Evolutionary conservation across 2,113 vertebrate species (phyloP).

Genomic region (Trematocara marginatum): DNA sequence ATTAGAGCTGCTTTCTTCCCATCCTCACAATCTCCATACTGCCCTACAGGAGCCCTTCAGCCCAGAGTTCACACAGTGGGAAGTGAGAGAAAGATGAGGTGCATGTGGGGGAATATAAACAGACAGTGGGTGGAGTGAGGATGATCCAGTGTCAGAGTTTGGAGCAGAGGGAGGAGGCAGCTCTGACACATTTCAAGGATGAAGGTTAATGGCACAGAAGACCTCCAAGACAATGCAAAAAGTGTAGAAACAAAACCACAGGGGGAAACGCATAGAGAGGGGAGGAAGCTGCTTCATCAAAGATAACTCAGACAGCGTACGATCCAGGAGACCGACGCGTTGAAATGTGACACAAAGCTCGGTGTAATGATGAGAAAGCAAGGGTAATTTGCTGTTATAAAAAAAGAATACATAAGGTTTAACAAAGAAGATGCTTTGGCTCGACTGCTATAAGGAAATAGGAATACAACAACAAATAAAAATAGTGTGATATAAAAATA

Average conservation of each 20-base stretch:
- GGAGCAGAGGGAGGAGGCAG: constrained; percentile 9
- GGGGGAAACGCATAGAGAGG: neutral
- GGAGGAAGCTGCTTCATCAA: neutral
- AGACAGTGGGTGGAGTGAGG: constrained; percentile 25
- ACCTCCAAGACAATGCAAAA: constrained; percentile 49
- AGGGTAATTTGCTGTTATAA: neutral
- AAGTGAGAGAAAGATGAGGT: constrained; percentile 17
- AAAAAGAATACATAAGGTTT: neutral
- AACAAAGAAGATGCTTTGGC: neutral
- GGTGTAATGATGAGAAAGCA: neutral
- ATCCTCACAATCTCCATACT: constrained; percentile 21
- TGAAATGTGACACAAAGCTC: neutral
- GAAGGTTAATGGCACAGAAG: constrained; percentile 50
- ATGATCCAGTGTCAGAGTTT: constrained; percentile 24
- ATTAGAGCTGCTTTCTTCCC: constrained; percentile 45
- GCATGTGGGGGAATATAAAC: neutral
- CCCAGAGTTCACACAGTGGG: constrained; percentile 43
- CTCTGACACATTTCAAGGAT: constrained; percentile 27
- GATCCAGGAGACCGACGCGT: neutral
- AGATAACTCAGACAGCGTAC: neutral
- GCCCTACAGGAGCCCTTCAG: constrained; percentile 49
- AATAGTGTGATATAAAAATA: neutral
- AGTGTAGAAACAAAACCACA: neutral
- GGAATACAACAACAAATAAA: neutral
- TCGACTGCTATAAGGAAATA: neutral